Evolutionary conservation across 2,113 vertebrate species (phyloP).

Genomic region (Clarias magur): DNA sequence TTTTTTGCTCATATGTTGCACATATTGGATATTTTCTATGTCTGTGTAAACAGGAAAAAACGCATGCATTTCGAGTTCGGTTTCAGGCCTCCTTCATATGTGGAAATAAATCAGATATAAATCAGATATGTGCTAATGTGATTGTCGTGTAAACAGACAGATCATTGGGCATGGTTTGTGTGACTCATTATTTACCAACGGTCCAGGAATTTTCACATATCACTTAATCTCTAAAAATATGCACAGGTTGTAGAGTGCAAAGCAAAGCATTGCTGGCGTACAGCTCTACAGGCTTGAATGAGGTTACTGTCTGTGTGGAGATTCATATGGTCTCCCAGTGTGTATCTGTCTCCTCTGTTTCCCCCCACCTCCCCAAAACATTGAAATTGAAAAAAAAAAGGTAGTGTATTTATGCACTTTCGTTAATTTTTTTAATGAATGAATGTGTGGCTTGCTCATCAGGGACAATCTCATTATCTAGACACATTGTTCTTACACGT

Average conservation of each 20-base stretch:
- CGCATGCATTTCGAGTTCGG: too few species aligned
- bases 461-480: too few species aligned
- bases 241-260: not conserved
- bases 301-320: not conserved
- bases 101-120: too few species aligned
- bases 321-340: not conserved
- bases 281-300: not conserved
- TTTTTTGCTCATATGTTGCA: too few species aligned
- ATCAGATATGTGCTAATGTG: too few species aligned
- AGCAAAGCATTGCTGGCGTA: not conserved
- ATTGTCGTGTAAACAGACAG: too few species aligned
- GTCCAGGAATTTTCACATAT: not conserved
- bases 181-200: conserved; percentile 23
- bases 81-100: too few species aligned
- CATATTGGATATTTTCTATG: too few species aligned
- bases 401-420: not conserved
- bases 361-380: not conserved
- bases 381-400: too few species aligned
- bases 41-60: too few species aligned
- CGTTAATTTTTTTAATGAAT: too few species aligned
- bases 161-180: conserved; percentile 63
- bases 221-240: not conserved
- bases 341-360: not conserved
- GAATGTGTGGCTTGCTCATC: not conserved
- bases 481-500: too few species aligned